A percentile compares a stretch with the other conserved stretches of the same genome.
These are phyloP conservation scores for Drosophila nr. perissopoda DNA, from an alignment of 2,888 invertebrate genomes.

Conservation along the genomic window DNA sequence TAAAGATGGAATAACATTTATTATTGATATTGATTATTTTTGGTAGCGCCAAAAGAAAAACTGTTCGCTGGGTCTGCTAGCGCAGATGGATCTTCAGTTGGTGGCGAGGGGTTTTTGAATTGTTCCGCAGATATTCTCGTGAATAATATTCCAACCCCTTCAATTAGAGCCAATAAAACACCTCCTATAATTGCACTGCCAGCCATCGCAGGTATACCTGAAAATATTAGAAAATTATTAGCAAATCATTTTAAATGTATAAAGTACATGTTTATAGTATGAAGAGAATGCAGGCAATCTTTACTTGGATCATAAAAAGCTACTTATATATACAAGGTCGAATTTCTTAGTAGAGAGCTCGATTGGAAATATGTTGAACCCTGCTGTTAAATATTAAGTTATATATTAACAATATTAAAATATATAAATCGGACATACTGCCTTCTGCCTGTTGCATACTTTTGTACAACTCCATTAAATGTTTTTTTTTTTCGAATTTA, in stretches of 20 bases:
- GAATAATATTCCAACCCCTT: slow-evolving; percentile 98
- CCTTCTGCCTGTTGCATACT: not conserved
- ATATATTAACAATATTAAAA: too few relatives aligned
- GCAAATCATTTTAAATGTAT: not conserved
- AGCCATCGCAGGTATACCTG: slow-evolving; percentile 93
- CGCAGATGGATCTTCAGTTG: slow-evolving; percentile 91
- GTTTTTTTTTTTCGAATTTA: not conserved
- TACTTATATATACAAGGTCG: not conserved
- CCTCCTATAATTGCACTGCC: slow-evolving; percentile 98
- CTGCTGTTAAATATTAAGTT: not conserved
- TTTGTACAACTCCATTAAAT: not conserved
- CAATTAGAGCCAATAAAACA: slow-evolving; percentile 96
- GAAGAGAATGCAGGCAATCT: not conserved
- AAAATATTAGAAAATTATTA: slow-evolving; percentile 3
- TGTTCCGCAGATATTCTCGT: slow-evolving; percentile 96
- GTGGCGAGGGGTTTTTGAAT: slow-evolving; percentile 93
- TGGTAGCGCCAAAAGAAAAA: slow-evolving; percentile 77
- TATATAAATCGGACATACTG: not conserved
- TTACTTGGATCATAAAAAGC: not conserved
- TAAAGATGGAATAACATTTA: slow-evolving; percentile 23
- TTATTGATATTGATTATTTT: slow-evolving; percentile 83
- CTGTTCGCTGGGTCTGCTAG: slow-evolving; percentile 87
- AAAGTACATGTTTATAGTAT: not conserved
- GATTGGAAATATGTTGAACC: not conserved
- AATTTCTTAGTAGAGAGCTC: not conserved